Evolutionary conservation across 2,888 invertebrate genomes (phyloP), one percentile per base, ranked within the genome.

Genomic region (Noctua pronuba): DNA sequence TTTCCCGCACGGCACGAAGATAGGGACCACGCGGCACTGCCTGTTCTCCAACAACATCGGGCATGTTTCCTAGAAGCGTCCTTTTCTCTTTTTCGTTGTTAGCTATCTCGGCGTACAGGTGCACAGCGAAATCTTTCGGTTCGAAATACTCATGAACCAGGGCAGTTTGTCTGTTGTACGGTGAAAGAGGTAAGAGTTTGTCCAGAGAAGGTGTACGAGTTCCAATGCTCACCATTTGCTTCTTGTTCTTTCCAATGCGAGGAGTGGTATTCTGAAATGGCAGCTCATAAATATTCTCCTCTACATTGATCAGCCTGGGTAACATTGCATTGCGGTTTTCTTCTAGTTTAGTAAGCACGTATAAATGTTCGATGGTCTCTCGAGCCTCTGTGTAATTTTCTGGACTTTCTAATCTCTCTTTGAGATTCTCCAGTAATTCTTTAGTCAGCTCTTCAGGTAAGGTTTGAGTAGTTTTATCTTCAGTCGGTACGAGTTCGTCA

Each of bases 301-400:
- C 94, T 0, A 85, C 82, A 44, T 89, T 90, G 24, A 79, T 68
- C 31, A 84, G 16, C 38, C 85, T 89, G 0, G 92, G 91, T 10
- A 88, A 84, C 85, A 97, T 97, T 79, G 96, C 96, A 83, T 97
- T 97, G 87, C 97, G 97, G 83, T 97, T 97, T 88, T 98, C 98
- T 89, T 98, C 98, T 6, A 98, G 97, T 91, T 98, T 98, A 69
- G 98, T 98, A 73, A 98, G 96, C 92, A 98, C 98, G 89, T 98
- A 98, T 11, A 98, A 94, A 88, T 98, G 97, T 90, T 98, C 98
- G 80, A 98, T 98, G 96, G 98, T 98, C 93, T 98, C 98, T 60
- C 98, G 96, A 4, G 98, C 98, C 91, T 98, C 98, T 74, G 97
- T 97, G 87, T 98, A 98, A 78, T 98, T 97, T 75, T 97, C 97